A percentile compares a stretch with the other conserved stretches of the same genome.
Evolutionary conservation across 2,113 vertebrate species (phyloP).

Genomic region (Piprites chloris): DNA sequence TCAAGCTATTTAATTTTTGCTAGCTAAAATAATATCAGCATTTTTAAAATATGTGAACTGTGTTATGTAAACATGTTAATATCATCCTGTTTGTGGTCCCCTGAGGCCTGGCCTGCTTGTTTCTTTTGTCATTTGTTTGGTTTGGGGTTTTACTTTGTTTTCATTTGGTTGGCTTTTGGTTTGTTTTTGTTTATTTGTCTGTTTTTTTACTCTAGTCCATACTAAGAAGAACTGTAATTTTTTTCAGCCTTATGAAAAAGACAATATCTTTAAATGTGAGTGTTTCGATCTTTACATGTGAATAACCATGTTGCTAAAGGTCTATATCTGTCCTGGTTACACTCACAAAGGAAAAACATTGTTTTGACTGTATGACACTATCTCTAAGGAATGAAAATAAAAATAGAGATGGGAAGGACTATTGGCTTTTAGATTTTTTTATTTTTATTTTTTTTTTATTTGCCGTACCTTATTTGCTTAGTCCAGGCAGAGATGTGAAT

Average conservation of each 20-base stretch:
- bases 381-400: background rate
- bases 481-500: background rate
- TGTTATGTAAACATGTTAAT: background rate
- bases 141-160: background rate
- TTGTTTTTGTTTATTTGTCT: background rate
- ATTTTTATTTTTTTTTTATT: background rate
- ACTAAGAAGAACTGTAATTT: background rate
- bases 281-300: background rate
- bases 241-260: background rate
- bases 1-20: background rate
- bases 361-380: background rate
- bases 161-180: background rate
- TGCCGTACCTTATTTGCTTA: background rate
- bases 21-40: background rate
- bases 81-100: background rate
- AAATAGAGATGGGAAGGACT: background rate
- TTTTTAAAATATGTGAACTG: background rate
- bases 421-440: background rate
- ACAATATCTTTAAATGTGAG: background rate
- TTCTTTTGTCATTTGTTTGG: background rate
- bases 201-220: background rate
- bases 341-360: background rate
- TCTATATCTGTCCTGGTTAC: background rate
- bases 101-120: background rate
- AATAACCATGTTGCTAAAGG: background rate